These are phyloP conservation scores for Pherbina coryleti DNA, from an alignment of 2,888 invertebrate species.

Conservation along the genomic window DNA sequence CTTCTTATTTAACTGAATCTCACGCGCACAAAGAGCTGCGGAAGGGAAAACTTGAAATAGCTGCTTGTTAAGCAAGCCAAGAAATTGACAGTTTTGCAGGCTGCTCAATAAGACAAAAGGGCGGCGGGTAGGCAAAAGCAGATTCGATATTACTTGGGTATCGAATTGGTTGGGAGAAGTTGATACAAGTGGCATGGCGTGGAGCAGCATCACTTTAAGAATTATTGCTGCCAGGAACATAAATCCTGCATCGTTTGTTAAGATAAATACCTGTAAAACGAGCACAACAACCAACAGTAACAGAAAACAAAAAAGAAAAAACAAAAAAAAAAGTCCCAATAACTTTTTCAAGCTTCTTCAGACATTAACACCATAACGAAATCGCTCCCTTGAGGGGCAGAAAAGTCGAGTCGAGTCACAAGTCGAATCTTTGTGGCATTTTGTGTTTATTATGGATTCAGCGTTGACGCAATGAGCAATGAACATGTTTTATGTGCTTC, in stretches of 20 bases:
- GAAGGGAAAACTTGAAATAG: not conserved
- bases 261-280: constrained; percentile 25
- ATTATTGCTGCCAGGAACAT: constrained; percentile 25
- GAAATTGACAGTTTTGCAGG: not conserved
- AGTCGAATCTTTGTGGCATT: constrained; percentile 9
- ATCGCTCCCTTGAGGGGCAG: constrained; percentile 32
- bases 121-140: not conserved
- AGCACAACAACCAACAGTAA: not conserved
- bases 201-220: constrained; percentile 16
- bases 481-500: constrained; percentile 31
- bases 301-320: not conserved
- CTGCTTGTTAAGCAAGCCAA: not conserved
- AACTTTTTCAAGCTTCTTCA: not conserved
- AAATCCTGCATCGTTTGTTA: constrained; percentile 22
- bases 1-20: constrained; percentile 5
- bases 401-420: not conserved
- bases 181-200: not conserved
- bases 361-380: constrained; percentile 26
- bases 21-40: not conserved
- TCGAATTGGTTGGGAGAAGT: not conserved
- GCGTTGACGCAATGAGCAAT: constrained; percentile 32
- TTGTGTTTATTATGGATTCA: constrained; percentile 22
- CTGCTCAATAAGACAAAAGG: too few relatives aligned
- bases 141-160: not conserved
- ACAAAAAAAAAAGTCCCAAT: not conserved